Evolutionary conservation across 2,888 invertebrate genomes (phyloP).

Genomic region (Hirtodrosophila histrioides): DNA sequence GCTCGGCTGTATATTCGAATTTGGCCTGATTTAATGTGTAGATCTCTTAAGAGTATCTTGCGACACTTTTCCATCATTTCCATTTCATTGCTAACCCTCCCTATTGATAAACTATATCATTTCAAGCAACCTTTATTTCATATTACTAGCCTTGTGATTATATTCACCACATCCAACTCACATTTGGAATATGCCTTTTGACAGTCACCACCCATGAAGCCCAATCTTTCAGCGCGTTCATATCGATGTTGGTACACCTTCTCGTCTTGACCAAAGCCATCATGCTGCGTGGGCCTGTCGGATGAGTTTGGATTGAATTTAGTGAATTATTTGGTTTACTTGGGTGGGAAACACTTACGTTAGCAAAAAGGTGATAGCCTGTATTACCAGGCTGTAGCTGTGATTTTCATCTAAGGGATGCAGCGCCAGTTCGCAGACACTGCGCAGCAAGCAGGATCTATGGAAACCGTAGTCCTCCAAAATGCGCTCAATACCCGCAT

Average conservation of each 20-base stretch:
- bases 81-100: too few species aligned
- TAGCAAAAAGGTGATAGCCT: constrained; percentile 88
- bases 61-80: too few species aligned
- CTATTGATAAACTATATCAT: neutral
- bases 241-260: constrained; percentile 77
- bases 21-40: too few species aligned
- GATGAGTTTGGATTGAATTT: neutral
- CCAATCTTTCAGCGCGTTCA: constrained; percentile 80
- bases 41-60: too few species aligned
- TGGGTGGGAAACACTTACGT: constrained; percentile 86
- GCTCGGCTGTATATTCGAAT: too few species aligned
- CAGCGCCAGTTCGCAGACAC: constrained; percentile 88
- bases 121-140: constrained; percentile 49
- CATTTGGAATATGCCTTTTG: constrained; percentile 79
- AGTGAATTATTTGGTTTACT: neutral
- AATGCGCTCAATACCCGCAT: constrained; percentile 70
- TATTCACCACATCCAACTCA: constrained; percentile 66
- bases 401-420: constrained; percentile 86
- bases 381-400: constrained; percentile 86
- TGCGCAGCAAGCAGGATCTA: constrained; percentile 88
- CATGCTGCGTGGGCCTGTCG: constrained; percentile 85
- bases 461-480: constrained; percentile 85
- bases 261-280: constrained; percentile 86
- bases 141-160: constrained; percentile 61
- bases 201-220: constrained; percentile 81